Base-by-base conservation (phyloP, 2,888 invertebrate genomes). In the Nymphalis c-album region DNA sequence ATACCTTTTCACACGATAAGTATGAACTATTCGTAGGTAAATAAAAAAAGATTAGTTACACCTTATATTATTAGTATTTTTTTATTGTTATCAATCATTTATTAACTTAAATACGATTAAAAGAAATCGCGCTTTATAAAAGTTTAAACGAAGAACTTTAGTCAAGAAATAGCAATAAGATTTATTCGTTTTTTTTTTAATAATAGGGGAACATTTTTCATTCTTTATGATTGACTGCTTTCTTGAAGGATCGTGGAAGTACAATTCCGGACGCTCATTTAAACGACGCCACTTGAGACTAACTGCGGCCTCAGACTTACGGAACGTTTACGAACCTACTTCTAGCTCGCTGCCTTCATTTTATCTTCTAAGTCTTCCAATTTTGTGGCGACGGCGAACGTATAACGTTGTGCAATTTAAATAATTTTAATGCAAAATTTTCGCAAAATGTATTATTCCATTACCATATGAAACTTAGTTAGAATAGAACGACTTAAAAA, bases 261-360 rank as follows among this genome's bases (percentile, higher is more conserved):
- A 78, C 77, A 80, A 79, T 79, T 61, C 74, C 76, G 78, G 77
- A 78, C 80, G 82, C 80, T 84, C 79, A 81, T 83, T 85, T 86
- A 81, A 82, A 83, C 79, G 82, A 80, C 77, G 77, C 83, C 78
- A 81, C 82, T 83, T 76, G 83, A 84, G 83, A 83, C 83, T 77
- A 81, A 82, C 81, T 79, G 80, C 82, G 81, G 80, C 78, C 80
- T 79, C 78, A 81, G 79, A 81, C 82, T 71, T 70, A 63, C 55
- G 78, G 76, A 77, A 80, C 77, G 78, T 73, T 76, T 75, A 75
- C 70, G 76, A 81, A 77, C 77, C 76, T 76, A 73, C 76, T 77
- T 80, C 79, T 80, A 79, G 75, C 78, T 86, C 79, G 81, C 85
- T 86, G 82, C 75, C 73, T 75, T 75, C 75, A 77, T 78, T 81